phyloP scores from a whole-genome alignment of 2,113 vertebrate species.

The Sterrhoptilus dennistouni region DNA sequence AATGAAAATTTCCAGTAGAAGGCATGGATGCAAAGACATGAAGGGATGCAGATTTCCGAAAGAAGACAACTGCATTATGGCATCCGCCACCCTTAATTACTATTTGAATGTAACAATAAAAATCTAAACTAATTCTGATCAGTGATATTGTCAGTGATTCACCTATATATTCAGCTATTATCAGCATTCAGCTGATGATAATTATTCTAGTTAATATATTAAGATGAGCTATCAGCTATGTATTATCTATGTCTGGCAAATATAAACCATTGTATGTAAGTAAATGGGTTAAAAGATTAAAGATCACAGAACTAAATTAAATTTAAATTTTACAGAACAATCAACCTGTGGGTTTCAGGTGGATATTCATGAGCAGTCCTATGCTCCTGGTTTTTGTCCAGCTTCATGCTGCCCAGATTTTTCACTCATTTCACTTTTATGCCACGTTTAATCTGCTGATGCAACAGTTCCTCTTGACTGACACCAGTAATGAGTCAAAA shows the following conservation, averaged over 20 bases:
- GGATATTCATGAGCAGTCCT: neutral
- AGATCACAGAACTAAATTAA: neutral
- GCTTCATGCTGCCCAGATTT: neutral
- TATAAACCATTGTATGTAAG: neutral
- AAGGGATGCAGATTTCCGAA: neutral
- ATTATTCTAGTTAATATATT: neutral
- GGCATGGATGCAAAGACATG: neutral
- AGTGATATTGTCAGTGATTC: neutral
- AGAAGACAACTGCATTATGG: neutral
- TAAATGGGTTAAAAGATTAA: neutral
- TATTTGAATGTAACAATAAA: neutral
- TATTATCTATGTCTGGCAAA: neutral
- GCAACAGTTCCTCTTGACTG: neutral
- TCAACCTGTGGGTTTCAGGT: neutral
- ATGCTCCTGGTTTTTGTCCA: neutral
- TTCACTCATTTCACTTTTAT: neutral
- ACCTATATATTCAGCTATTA: neutral
- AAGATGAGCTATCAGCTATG: neutral
- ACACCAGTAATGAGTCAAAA: neutral
- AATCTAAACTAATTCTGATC: neutral
- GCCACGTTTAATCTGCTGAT: neutral
- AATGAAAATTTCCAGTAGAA: neutral
- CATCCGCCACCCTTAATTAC: neutral
- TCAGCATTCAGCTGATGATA: neutral
- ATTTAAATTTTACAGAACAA: neutral